Evolutionary conservation across 1,140 invertebrate genomes (phyloP).

Genomic region (Drosophila serrata): DNA sequence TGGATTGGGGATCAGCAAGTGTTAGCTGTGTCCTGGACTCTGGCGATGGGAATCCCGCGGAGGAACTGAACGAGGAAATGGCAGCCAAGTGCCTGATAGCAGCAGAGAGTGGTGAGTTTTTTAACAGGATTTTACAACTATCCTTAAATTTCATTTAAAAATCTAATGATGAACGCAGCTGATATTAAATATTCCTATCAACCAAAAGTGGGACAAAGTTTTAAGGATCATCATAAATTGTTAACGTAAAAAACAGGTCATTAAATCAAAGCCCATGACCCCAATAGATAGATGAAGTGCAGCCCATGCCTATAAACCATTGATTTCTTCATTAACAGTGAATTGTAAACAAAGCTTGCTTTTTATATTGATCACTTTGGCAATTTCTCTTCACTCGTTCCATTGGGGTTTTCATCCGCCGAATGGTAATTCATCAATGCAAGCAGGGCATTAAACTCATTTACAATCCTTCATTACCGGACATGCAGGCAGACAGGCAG

Average conservation of each 20-base stretch:
- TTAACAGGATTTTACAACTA: background rate
- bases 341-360: constrained; percentile 10
- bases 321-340: constrained; percentile 18
- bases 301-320: constrained; percentile 4
- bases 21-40: constrained; percentile 64
- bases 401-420: constrained; percentile 2
- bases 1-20: constrained; percentile 69
- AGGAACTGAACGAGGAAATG: constrained; percentile 73
- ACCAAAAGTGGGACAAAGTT: background rate
- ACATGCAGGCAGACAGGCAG: constrained; percentile 15
- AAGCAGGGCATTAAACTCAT: constrained; percentile 64
- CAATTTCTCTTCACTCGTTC: constrained; percentile 36
- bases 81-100: constrained; percentile 76
- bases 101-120: constrained; percentile 73
- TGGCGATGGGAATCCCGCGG: constrained; percentile 61
- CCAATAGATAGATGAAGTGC: background rate
- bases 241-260: background rate
- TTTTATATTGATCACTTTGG: constrained; percentile 19
- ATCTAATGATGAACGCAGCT: no score
- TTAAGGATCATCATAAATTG: background rate
- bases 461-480: constrained; percentile 77
- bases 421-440: constrained; percentile 68
- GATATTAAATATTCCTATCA: no score
- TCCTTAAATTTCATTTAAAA: background rate
- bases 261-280: constrained; percentile 5